These are phyloP conservation scores for Blastobasis lacticolella DNA, from an alignment of 2,888 invertebrate genomes.

Conservation along the genomic window DNA sequence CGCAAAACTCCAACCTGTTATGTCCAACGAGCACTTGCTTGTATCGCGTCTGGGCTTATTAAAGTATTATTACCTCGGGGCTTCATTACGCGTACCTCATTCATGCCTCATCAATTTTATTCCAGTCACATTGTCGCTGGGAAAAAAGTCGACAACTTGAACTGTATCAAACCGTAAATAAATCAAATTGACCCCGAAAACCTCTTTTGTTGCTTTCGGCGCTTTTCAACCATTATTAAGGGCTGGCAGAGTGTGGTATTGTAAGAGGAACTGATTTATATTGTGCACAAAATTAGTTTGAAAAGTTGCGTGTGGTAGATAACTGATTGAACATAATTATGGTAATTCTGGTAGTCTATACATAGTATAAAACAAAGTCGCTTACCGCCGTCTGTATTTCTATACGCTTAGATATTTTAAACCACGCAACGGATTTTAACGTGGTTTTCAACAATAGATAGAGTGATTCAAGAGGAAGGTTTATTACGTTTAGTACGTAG, in stretches of 20 bases:
- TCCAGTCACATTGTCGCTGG: constrained; percentile 27
- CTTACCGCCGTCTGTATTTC: not conserved
- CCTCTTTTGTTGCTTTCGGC: constrained; percentile 50
- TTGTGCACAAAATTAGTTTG: not conserved
- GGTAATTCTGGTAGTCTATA: not conserved
- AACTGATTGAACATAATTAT: not conserved
- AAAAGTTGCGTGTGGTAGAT: not conserved
- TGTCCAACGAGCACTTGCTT: too few species aligned
- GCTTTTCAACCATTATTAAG: constrained; percentile 47
- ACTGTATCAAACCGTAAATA: constrained; percentile 66
- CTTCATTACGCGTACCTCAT: constrained; percentile 23
- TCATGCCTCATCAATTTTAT: constrained; percentile 30
- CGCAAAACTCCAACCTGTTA: too few species aligned
- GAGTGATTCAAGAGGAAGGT: too few species aligned
- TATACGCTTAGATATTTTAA: not conserved
- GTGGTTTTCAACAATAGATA: too few species aligned
- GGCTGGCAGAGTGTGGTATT: constrained; percentile 1
- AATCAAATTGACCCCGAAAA: constrained; percentile 65
- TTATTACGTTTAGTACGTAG: too few species aligned
- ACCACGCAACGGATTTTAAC: too few species aligned
- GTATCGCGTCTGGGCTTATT: not conserved
- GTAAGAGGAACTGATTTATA: not conserved
- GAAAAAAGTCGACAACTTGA: constrained; percentile 30
- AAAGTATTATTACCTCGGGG: constrained; percentile 10
- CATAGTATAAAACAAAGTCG: not conserved